Base-by-base conservation (phyloP, 2,888 invertebrate species). In the Drosophila diplacantha region DNA sequence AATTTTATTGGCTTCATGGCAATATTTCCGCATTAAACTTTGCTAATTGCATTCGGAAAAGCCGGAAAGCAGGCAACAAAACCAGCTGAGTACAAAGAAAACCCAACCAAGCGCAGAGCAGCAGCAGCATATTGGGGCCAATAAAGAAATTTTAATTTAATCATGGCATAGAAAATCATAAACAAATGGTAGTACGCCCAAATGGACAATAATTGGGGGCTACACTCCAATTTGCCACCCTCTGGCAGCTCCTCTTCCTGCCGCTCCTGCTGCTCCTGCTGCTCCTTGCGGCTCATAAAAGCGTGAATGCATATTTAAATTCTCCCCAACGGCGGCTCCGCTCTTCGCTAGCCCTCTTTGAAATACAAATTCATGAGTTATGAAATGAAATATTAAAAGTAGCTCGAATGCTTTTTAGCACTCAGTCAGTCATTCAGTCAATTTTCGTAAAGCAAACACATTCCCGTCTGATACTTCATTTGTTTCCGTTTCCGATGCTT, bases 311-410 rank as follows among this genome's bases (percentile, higher is more conserved):
- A 77, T 76, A 82, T 78, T 80, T 73, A 67, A 72, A 71, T 66
- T 68, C 57, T 61, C 29, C 55, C 70, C 41, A 41, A 34, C 32
- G 52, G 31, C 46, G 0, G 41, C 26, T 5, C 43, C 29, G 31
- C 29, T 20, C 12, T 39, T 51, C 14, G 29, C 29, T 49, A 49
- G 22, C 60, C 49, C 34, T 49, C 49, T 56, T 61, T 63, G 57
- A 66, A 65, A 79, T 78, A 73, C 75, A 77, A 80, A 80, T 82
- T 80, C 83, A 80, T 80, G 81, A 78, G 74, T 61, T 72, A 56
- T 39, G 51, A 69, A 72, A 79, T 82, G 65, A 78, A 80, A 81
- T 80, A 80, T 80, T 80, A 61, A 80, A 82, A 81, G 54, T 71
- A 67, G 70, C 46, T 44, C 51, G 41, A 53, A 66, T 64, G 57